phyloP scores from a whole-genome alignment of 2,888 invertebrate genomes.

The Halictus quadricinctus region DNA sequence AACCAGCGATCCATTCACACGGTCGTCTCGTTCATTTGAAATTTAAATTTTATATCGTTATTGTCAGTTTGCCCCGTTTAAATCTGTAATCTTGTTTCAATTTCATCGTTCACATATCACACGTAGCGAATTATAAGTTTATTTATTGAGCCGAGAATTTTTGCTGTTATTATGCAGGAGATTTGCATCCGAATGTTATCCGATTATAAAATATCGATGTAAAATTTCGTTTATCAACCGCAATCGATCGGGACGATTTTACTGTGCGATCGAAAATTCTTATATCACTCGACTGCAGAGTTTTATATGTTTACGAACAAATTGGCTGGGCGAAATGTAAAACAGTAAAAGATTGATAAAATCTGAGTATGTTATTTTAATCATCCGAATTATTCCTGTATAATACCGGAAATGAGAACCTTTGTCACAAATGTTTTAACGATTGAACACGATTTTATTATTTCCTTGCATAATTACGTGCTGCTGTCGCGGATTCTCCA shows the following conservation, averaged over 20 bases:
- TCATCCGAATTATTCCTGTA: no score
- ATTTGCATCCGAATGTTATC: neutral
- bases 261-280: neutral
- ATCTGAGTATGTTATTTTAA: no score
- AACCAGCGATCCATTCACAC: conserved; percentile 28
- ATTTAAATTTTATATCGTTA: neutral
- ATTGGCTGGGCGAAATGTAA: no score
- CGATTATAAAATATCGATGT: neutral
- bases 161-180: neutral
- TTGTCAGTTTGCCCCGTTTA: neutral
- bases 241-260: neutral
- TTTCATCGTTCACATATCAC: neutral
- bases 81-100: neutral
- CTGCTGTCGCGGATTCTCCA: no score
- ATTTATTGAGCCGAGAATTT: neutral
- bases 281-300: neutral
- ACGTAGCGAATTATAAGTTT: neutral
- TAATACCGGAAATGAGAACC: no score
- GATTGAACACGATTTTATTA: no score
- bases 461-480: no score
- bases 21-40: conserved; percentile 17
- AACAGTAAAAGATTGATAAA: no score
- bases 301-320: no score
- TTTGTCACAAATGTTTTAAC: no score
- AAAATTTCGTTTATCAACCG: neutral